Evolutionary conservation across 1,140 invertebrate genomes (phyloP).

Genomic region (Mizuhopecten yessoensis): DNA sequence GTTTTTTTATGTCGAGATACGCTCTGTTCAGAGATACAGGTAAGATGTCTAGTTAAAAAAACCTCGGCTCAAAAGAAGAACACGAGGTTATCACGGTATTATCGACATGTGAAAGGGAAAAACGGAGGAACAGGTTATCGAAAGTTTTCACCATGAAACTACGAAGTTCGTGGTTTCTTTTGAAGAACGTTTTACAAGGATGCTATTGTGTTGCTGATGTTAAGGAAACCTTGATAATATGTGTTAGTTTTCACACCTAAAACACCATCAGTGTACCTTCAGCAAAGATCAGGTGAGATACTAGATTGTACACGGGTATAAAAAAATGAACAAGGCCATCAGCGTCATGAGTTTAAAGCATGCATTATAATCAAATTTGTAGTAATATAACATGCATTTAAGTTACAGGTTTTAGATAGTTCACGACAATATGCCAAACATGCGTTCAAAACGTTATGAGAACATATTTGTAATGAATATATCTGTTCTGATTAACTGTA

Average conservation of each 20-base stretch:
- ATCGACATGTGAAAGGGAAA: constrained; percentile 16
- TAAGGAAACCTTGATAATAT: not conserved
- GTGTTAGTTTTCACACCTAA: constrained; percentile 32
- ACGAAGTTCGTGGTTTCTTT: not conserved
- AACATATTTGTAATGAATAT: too few species aligned
- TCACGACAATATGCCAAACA: too few species aligned
- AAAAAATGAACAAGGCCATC: too few species aligned
- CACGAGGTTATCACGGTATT: not conserved
- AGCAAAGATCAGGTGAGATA: constrained; percentile 7
- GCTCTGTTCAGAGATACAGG: constrained; percentile 31
- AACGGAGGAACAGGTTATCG: constrained; percentile 37
- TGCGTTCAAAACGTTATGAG: too few species aligned
- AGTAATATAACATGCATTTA: too few species aligned
- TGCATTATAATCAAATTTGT: too few species aligned
- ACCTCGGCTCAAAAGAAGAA: not conserved
- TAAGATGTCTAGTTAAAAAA: not conserved
- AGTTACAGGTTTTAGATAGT: too few species aligned
- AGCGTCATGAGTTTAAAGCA: too few species aligned
- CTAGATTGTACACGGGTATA: not conserved
- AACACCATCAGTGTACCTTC: not conserved
- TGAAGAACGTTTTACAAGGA: constrained; percentile 2
- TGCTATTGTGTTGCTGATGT: constrained; percentile 25
- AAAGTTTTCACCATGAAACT: constrained; percentile 33
- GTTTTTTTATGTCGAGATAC: constrained; percentile 38
- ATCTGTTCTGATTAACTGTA: too few species aligned